These are phyloP conservation scores for Trogon surrucura DNA, from an alignment of 2,113 vertebrate species.

Conservation along the genomic window DNA sequence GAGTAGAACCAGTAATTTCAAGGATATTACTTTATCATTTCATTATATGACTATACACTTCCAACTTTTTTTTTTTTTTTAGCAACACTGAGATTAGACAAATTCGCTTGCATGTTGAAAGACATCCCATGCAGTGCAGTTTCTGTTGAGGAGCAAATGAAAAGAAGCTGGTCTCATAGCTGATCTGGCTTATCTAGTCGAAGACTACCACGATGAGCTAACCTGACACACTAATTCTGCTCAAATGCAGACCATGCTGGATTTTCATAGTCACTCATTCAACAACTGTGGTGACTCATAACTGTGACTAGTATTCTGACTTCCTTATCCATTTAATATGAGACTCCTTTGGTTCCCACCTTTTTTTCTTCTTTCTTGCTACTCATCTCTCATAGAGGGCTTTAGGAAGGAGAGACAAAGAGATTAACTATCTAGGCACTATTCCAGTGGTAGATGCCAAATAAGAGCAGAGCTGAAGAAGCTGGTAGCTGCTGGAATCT, in stretches of 20 bases:
- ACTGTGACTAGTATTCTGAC: neutral
- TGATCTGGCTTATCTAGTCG: neutral
- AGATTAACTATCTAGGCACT: neutral
- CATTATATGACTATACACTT: neutral
- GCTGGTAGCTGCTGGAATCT: neutral
- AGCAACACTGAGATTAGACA: neutral
- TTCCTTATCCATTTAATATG: neutral
- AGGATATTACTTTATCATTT: conserved; percentile 3
- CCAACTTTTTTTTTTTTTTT: neutral
- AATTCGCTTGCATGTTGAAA: neutral
- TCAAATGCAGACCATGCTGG: neutral
- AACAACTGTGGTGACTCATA: neutral
- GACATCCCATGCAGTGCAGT: neutral
- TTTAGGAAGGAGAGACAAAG: neutral
- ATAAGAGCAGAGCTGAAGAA: neutral
- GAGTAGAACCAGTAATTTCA: neutral
- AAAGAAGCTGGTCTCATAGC: neutral
- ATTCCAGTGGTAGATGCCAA: neutral
- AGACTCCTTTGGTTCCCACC: neutral
- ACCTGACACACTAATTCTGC: neutral
- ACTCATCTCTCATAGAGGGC: neutral
- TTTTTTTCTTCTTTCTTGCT: neutral
- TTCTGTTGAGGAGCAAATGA: neutral
- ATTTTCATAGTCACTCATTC: neutral
- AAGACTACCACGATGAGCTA: neutral